Base-by-base conservation (phyloP, 2,113 vertebrate species). In the Lagopus muta region DNA sequence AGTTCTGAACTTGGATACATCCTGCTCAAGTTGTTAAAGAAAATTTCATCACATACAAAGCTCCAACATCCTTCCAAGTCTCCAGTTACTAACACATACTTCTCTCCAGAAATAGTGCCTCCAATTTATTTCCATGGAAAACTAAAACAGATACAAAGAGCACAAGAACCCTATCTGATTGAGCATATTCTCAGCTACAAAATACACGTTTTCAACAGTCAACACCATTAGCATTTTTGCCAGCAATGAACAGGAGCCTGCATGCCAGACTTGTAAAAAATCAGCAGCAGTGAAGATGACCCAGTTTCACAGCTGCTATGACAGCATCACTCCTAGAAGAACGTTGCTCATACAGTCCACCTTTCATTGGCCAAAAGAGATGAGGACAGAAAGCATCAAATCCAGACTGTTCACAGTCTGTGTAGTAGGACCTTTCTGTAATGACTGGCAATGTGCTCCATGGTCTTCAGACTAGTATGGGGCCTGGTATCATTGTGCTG, bases 1-100 rank as follows among this genome's bases (percentile, higher is more conserved):
- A 86, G 71, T 75, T 67, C 62, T 74, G 61, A 95, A 88, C 58
- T 92, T 80, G 42, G n/a, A 43, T 73, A 93, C 24, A 79, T 57
- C 40, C 79, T 93, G 78, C 66, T 93, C 4, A 2, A 90, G 34
- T 71, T 93, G 55, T 83, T 90, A 69, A 80, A 85, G 77, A 89
- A 13, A 34, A 87, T 40, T 95, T 86, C 69, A 43, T 74, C 71
- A 89, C 4, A 67, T 18, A 45, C 1, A 1, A 82, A 89, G 65
- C 43, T 25, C 38, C 70, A 85, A 34, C 27, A 19, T 24, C 32
- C 52, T 94, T 85, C 92, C 54, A 69, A n/a, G 30, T 28, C n/a
- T 92, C 45, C 69, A 48, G 18, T 75, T 78, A 62, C 8, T 70
- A 66, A 43, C 17, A 57, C 30, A 57, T 30, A 30, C 24, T 28